A percentile compares a stretch with the other conserved stretches of the same genome.
phyloP scores from a whole-genome alignment of 2,888 invertebrate species.

The Adelphocoris suturalis region DNA sequence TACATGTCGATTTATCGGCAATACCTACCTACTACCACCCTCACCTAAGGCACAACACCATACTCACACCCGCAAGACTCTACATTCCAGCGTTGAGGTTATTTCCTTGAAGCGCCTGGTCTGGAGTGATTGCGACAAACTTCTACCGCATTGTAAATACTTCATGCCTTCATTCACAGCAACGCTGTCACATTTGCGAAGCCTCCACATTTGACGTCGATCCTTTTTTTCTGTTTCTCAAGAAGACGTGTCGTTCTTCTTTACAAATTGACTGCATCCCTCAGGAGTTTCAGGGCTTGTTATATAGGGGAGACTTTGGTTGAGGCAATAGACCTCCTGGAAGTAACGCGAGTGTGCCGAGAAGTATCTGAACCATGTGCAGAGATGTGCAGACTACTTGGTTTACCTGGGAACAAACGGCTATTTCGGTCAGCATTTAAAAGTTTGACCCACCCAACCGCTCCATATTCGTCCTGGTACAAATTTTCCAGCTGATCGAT shows the following conservation, averaged over 20 bases:
- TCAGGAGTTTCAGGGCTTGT: background rate
- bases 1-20: constrained; percentile 24
- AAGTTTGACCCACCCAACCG: no score
- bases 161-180: constrained; percentile 1
- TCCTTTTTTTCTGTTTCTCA: background rate
- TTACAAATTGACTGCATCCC: constrained; percentile 16
- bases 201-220: background rate
- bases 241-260: background rate
- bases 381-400: no score
- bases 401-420: no score
- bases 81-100: constrained; percentile 9
- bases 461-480: no score
- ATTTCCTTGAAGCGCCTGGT: background rate
- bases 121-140: constrained; percentile 35
- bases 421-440: no score
- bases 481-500: no score
- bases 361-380: no score
- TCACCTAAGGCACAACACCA: background rate
- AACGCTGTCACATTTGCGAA: background rate
- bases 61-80: background rate
- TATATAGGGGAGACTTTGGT: background rate
- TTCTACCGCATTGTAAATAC: background rate
- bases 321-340: no score
- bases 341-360: no score
- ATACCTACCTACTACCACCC: background rate